A percentile compares a stretch with the other conserved stretches of the same genome.
Conservation (phyloP, 2,888 invertebrate genomes). For the Caenorhabditis macrosperma region DNA sequence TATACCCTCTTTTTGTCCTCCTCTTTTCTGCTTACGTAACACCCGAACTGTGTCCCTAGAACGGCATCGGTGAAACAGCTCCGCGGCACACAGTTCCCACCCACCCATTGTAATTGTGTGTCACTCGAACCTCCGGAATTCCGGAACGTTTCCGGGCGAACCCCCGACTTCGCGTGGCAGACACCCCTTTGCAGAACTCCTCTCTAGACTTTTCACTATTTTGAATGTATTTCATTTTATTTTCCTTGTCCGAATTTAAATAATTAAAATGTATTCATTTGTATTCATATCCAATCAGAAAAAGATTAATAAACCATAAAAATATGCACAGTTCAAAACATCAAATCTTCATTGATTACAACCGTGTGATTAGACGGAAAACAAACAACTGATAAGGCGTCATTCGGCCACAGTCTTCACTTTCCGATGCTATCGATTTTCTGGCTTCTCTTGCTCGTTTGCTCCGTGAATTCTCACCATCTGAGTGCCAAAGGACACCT, state of each 20-base stretch:
- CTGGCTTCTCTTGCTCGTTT: neutral
- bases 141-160: too few relatives aligned
- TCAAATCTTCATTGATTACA: conserved; percentile 7
- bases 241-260: too few relatives aligned
- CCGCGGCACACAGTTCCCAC: neutral
- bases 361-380: conserved; percentile 14
- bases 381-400: conserved; percentile 38
- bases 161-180: too few relatives aligned
- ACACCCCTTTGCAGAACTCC: too few relatives aligned
- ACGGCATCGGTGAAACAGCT: neutral
- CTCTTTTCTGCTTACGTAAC: neutral
- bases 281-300: too few relatives aligned
- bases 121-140: too few relatives aligned
- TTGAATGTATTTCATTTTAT: too few relatives aligned
- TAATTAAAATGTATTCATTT: too few relatives aligned
- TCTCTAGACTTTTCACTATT: too few relatives aligned
- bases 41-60: neutral
- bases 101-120: neutral
- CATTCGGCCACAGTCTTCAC: neutral
- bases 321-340: neutral
- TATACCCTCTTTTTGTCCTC: neutral
- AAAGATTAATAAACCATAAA: neutral
- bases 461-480: conserved; percentile 7
- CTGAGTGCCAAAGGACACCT: conserved; percentile 41
- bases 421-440: conserved; percentile 42